phyloP scores from a whole-genome alignment of 30 jellyfish, hydroid and myxozoan genomes.

The Aurelia coerulea region DNA sequence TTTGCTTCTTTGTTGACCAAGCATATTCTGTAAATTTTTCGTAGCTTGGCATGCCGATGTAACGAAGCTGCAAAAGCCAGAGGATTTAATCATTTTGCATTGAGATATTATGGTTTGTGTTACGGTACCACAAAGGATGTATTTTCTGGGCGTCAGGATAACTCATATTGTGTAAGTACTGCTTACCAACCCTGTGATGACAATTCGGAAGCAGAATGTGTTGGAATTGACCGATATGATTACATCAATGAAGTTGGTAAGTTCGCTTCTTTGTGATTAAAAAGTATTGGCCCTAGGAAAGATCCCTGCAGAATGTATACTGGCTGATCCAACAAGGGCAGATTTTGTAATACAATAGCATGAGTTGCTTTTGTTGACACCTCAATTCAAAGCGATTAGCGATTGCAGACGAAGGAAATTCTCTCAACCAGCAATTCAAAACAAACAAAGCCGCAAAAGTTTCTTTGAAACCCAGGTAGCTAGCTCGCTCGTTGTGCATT shows the following conservation, averaged over 20 bases:
- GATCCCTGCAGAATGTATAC: no score
- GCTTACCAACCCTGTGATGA: constrained; percentile 21
- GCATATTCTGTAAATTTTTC: not conserved
- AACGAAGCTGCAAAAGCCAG: constrained; percentile 37
- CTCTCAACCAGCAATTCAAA: no score
- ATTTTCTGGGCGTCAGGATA: not conserved
- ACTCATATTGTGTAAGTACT: not conserved
- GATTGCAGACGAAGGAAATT: no score
- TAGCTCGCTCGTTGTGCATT: no score
- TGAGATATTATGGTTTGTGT: constrained; percentile 62
- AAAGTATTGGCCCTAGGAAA: no score
- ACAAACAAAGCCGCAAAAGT: no score
- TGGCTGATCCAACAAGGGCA: no score
- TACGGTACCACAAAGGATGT: constrained; percentile 44
- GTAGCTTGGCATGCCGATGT: constrained; percentile 67
- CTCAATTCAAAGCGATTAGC: no score
- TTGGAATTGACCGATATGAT: constrained; percentile 40
- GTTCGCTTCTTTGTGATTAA: not conserved
- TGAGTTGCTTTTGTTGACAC: no score
- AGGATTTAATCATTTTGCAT: constrained; percentile 55
- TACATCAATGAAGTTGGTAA: constrained; percentile 73
- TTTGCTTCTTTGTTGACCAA: no score
- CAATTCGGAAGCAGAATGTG: constrained; percentile 49
- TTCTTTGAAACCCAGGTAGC: no score
- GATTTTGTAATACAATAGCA: no score